Evolutionary conservation across 2,113 vertebrate species (phyloP).

Genomic region (Oreocharis arfaki): DNA sequence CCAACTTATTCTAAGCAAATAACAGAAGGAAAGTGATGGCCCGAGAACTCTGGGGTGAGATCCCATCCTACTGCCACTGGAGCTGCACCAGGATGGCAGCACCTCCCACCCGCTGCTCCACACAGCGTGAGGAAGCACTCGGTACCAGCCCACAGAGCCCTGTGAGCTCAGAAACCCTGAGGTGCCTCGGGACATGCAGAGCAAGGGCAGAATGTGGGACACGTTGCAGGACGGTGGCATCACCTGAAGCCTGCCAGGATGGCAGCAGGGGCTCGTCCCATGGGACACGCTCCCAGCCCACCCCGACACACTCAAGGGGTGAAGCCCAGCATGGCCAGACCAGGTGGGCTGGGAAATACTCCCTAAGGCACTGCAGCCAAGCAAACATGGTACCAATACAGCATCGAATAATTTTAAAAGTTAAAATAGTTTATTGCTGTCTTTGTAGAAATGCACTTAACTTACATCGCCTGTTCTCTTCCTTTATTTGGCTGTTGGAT

Average conservation of each 20-base stretch:
- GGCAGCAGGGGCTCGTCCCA: not conserved
- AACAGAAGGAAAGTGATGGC: not conserved
- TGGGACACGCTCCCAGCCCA: not conserved
- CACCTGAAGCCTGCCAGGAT: fast-evolving
- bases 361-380: not conserved
- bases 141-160: fast-evolving
- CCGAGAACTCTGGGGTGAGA: not conserved
- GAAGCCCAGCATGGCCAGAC: fast-evolving
- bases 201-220: fast-evolving
- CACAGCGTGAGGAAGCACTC: fast-evolving
- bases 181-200: not conserved
- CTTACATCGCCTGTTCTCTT: slow-evolving; percentile 38
- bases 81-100: not conserved
- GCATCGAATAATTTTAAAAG: slow-evolving; percentile 10
- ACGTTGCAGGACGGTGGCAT: fast-evolving
- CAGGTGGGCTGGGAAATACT: not conserved
- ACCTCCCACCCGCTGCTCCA: not conserved
- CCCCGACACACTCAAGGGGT: fast-evolving
- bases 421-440: slow-evolving; percentile 71
- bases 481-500: slow-evolving; percentile 56
- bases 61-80: not conserved
- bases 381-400: slow-evolving; percentile 18
- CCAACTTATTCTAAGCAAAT: not conserved
- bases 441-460: slow-evolving; percentile 69
- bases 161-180: not conserved